Base-by-base conservation (phyloP, 2,888 invertebrate species). In the Stenolophus ochropezus region DNA sequence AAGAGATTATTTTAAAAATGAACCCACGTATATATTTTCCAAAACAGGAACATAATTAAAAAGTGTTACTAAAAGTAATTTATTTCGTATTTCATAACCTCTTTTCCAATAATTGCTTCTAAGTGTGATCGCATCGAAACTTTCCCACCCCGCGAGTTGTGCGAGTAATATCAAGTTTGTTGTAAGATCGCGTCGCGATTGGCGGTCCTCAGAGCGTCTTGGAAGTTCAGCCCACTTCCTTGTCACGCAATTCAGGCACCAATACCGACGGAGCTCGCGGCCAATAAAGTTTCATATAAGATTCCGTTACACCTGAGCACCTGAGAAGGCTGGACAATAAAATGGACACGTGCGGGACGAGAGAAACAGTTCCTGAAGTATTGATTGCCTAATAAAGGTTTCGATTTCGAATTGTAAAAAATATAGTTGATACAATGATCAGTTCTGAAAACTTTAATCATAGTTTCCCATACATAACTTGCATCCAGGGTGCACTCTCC, bases 181-280 rank as follows among this genome's bases (percentile, higher is more conserved):
- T 56, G 21, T 14, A 61, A 61, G 61, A 25, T n/a, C 23, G 23
- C 33, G 18, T 5, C 18, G 8, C 33, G 27, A 69, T 69, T 69
- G 65, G 65, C 18, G 65, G 65, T 18, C 11, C 8, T 69, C 18
- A 16, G 18, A 33, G 11, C 8, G 18, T 69, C 65, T 69, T 69
- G 14, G 84, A 85, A 61, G 65, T 69, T 69, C 65, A 84, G 85
- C 84, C 86, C 88, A 87, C 88, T 88, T 86, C 83, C 61, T 84
- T 86, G 88, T 88, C 89, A 89, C 88, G 89, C 87, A 87, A 89
- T 86, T 86, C 85, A 84, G 84, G 83, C 86, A 85, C 88, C 88
- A 89, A 89, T 88, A 84, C 82, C 85, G 86, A 86, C 6, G 84
- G 85, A 83, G 84, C 84, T 83, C 83, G 83, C 84, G 81, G 84